Conservation (phyloP, 2,888 invertebrate genomes). For the Torymus texanus region DNA sequence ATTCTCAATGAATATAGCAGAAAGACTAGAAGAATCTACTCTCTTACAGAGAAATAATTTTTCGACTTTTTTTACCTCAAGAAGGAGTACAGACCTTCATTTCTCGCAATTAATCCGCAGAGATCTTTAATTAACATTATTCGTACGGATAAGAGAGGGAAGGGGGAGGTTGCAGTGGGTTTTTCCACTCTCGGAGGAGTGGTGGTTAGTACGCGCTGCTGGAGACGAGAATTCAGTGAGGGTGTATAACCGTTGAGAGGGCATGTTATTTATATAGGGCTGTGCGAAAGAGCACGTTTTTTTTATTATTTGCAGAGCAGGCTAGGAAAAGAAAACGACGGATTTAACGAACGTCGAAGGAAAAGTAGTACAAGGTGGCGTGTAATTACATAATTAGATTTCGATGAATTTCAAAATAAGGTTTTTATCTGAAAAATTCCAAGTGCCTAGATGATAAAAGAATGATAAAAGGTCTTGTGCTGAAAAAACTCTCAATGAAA, state of each 20-base stretch:
- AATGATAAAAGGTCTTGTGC: no score
- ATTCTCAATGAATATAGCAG: no score
- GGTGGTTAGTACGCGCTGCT: background rate
- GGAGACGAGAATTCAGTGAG: conserved; percentile 9
- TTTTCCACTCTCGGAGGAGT: background rate
- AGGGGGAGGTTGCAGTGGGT: background rate
- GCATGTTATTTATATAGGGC: background rate
- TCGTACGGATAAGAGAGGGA: background rate
- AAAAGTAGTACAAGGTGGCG: background rate
- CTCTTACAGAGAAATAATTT: background rate
- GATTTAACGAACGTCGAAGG: conserved; percentile 21
- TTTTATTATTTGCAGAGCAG: conserved; percentile 13
- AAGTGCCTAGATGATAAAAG: no score
- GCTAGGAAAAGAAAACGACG: conserved; percentile 1
- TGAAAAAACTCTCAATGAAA: no score
- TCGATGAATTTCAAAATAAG: no score
- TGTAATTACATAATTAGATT: no score
- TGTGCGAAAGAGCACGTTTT: background rate
- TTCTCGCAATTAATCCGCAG: conserved; percentile 1
- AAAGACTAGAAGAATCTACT: no score
- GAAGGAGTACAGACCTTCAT: background rate
- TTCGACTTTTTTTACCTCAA: background rate
- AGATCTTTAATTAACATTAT: conserved; percentile 30
- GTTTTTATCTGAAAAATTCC: no score
- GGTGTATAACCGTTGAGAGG: background rate